These are phyloP conservation scores for Numenius phaeopus DNA, from an alignment of 2,797 vertebrate genomes.

Conservation along the genomic window DNA sequence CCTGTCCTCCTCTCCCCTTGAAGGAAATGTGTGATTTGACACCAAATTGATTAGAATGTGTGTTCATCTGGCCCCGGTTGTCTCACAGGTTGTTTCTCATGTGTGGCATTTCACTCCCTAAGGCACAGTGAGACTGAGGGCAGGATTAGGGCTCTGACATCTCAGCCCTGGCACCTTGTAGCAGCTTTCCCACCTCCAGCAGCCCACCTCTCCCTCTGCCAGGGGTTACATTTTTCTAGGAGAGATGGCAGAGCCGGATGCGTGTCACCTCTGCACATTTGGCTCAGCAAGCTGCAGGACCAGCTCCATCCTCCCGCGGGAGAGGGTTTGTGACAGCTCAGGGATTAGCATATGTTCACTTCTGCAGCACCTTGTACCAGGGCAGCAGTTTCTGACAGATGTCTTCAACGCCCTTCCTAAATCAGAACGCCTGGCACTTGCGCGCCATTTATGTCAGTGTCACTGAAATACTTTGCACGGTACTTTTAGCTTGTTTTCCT, in stretches of 20 bases:
- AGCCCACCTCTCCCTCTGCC: not conserved
- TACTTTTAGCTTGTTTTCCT: not conserved
- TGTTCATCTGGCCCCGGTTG: fast-evolving
- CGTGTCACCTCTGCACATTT: fast-evolving
- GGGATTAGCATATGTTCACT: not conserved
- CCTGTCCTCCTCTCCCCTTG: not conserved
- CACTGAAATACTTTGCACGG: not conserved
- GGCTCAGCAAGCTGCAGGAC: not conserved
- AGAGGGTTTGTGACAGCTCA: not conserved
- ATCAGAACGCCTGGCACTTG: not conserved
- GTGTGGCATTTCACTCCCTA: not conserved
- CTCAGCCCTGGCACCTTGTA: not conserved
- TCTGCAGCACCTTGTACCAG: not conserved
- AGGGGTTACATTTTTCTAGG: not conserved
- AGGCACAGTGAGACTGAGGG: not conserved
- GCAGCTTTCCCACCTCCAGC: not conserved
- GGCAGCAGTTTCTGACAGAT: not conserved
- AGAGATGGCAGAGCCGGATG: not conserved
- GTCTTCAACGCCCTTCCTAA: not conserved
- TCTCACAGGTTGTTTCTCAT: not conserved
- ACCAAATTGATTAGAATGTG: not conserved
- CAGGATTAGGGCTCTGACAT: not conserved
- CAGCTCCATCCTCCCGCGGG: not conserved
- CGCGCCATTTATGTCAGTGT: not conserved
- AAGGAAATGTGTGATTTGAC: not conserved